A percentile compares a stretch with the other conserved stretches of the same genome.
Conservation (phyloP, 2,113 vertebrate species). For the Herpetotheres cachinnans region DNA sequence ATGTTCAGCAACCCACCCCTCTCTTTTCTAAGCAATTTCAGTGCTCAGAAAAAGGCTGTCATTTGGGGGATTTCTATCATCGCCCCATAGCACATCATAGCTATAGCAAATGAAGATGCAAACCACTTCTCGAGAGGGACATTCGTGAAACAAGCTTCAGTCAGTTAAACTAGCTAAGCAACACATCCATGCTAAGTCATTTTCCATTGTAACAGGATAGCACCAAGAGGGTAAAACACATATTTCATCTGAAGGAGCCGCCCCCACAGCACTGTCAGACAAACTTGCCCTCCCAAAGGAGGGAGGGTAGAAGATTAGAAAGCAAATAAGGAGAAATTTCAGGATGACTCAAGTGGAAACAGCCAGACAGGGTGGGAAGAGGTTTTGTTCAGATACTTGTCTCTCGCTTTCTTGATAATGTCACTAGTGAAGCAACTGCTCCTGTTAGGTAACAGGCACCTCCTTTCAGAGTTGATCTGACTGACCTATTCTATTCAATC, state of each 20-base stretch:
- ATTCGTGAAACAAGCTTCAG: neutral
- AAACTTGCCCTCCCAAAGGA: neutral
- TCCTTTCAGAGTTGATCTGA: neutral
- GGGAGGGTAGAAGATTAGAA: neutral
- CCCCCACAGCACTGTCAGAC: neutral
- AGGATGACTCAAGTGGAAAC: neutral
- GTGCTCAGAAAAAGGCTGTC: neutral
- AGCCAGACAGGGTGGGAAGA: neutral
- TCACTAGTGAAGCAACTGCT: neutral
- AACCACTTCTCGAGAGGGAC: neutral
- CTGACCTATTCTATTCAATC: neutral
- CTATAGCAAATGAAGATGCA: neutral
- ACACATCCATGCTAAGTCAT: neutral
- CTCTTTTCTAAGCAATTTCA: neutral
- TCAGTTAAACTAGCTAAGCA: neutral
- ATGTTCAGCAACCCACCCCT: neutral
- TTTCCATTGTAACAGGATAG: slow-evolving; percentile 4
- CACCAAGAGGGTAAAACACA: slow-evolving; percentile 7
- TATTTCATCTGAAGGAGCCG: neutral
- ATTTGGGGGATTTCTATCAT: neutral
- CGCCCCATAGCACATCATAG: neutral
- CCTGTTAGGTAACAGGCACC: neutral
- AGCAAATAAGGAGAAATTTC: neutral
- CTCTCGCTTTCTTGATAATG: neutral
- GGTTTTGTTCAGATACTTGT: neutral